These are phyloP conservation scores for Argentina silus DNA, from an alignment of 2,797 vertebrate species.

Conservation along the genomic window DNA sequence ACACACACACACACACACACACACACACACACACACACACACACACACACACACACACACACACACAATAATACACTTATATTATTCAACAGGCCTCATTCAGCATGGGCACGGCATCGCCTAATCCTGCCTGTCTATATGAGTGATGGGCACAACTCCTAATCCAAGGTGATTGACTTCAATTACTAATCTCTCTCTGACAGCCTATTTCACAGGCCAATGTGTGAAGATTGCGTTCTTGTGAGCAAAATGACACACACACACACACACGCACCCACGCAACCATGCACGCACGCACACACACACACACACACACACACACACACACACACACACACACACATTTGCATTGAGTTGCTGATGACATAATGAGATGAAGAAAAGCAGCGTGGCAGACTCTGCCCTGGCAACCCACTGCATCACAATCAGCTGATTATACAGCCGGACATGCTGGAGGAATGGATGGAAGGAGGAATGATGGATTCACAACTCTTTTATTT, in stretches of 20 bases:
- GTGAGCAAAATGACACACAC: conserved; percentile 12
- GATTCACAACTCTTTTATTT: conserved; percentile 33
- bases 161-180: conserved; percentile 6
- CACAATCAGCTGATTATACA: conserved; percentile 51
- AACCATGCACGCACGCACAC: no score
- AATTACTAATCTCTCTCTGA: conserved; percentile 5
- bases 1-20: neutral
- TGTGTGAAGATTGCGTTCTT: conserved; percentile 17
- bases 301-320: no score
- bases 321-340: no score
- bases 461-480: neutral
- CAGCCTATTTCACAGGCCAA: neutral
- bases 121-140: neutral
- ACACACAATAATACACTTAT: neutral
- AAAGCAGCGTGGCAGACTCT: conserved; percentile 30
- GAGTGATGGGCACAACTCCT: neutral
- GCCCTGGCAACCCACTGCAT: conserved; percentile 47
- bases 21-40: neutral
- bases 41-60: neutral
- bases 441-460: conserved; percentile 13
- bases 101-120: neutral
- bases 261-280: no score
- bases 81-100: neutral
- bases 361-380: conserved; percentile 48
- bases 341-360: conserved; percentile 36